Conservation (phyloP, 2,888 invertebrate genomes). For the Agrotis ipsilon region DNA sequence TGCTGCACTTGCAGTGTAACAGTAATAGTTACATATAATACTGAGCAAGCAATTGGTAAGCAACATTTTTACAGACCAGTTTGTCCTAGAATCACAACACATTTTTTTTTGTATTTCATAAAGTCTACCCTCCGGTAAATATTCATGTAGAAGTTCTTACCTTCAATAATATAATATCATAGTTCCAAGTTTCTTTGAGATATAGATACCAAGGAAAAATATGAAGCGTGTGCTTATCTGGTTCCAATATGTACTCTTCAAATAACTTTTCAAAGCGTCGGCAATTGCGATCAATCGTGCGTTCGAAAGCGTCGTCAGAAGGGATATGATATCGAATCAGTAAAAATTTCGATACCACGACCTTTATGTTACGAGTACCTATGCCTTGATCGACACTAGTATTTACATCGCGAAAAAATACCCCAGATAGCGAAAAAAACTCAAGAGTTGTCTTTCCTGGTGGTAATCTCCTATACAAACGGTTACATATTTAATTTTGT, state of each 20-base stretch:
- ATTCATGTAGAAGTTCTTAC: background rate
- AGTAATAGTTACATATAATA: no score
- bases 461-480: no score
- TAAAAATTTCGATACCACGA: conserved; percentile 12
- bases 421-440: no score
- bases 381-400: background rate
- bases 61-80: no score
- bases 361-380: background rate
- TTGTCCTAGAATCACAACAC: no score
- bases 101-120: no score
- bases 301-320: conserved; percentile 14
- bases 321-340: conserved; percentile 17
- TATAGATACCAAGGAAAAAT: conserved; percentile 8
- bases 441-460: no score
- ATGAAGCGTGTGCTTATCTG: conserved; percentile 20
- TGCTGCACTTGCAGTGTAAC: no score
- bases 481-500: no score
- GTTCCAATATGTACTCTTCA: conserved; percentile 41
- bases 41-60: no score
- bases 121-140: no score
- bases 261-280: conserved; percentile 34
- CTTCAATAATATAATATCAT: conserved; percentile 6
- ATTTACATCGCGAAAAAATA: background rate
- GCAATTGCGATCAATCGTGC: conserved; percentile 35
- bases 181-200: background rate